Percentiles rank a stretch among this genome's conserved stretches.
Conservation (phyloP, 1,140 invertebrate species). For the Mylabris phalerata region DNA sequence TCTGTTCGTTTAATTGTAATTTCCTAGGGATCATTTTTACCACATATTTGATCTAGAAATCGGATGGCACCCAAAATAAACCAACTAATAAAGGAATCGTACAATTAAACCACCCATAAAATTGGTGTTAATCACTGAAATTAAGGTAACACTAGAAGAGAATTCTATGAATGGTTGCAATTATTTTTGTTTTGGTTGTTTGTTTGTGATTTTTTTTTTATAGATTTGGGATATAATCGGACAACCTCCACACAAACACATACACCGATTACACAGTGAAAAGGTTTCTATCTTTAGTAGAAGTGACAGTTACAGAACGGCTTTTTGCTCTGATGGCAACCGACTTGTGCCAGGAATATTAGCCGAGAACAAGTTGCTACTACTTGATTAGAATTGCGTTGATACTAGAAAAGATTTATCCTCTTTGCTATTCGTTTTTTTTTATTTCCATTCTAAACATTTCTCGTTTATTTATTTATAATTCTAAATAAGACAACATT, state of each 20-base stretch:
- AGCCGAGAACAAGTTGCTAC: constrained; percentile 10
- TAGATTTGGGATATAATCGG: too few relatives aligned
- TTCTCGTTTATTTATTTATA: background rate
- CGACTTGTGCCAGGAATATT: constrained; percentile 10
- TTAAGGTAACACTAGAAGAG: background rate
- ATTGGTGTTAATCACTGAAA: background rate
- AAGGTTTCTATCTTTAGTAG: constrained; percentile 9
- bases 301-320: constrained; percentile 14
- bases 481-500: constrained; percentile 7
- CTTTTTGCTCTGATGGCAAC: constrained; percentile 8
- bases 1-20: too few relatives aligned
- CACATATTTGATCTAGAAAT: too few relatives aligned
- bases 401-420: constrained; percentile 10
- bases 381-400: constrained; percentile 14
- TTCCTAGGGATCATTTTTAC: too few relatives aligned
- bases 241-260: too few relatives aligned
- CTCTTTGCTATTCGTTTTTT: background rate
- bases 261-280: too few relatives aligned
- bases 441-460: background rate
- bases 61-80: too few relatives aligned
- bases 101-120: background rate
- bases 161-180: background rate
- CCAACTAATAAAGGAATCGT: too few relatives aligned
- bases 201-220: background rate
- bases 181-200: background rate